Evolutionary conservation across 2,113 vertebrate genomes (phyloP), one percentile per base, ranked within the genome.

Genomic region (Entelurus aequoreus): DNA sequence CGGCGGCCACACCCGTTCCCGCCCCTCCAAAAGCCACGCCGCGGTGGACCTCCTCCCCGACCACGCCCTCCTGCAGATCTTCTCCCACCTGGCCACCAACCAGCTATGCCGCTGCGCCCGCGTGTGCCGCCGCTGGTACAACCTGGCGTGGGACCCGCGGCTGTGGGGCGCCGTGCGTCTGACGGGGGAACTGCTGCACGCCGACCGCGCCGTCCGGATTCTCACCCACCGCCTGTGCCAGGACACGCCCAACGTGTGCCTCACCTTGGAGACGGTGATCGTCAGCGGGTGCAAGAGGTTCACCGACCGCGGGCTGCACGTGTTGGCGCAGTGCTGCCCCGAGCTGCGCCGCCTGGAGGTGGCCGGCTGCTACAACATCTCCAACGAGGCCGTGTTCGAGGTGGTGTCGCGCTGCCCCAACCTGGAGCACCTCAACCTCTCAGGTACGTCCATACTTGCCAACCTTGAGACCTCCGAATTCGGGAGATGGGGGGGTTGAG

Each of bases 241-340:
- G 87, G 96, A 99, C 88, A 99, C 96, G 0, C 97, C 97, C 3
- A 97, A 95, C 54, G 96, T 99, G 57, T 99, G 97, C 72, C 94
- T 99, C 78, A 96, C 96, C 86, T 85, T 99, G 91, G 96, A 99
- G 86, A 94, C 91, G 0, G 93, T 99, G 62, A 90, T 93, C 56
- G 91, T 91, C 63, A 95, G 90, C 57, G 93, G 96, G 88, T 98
- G 96, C 90, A 91, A 94, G 80, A 87, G 95, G 87, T 94, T 99
- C 75, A 98, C 94, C 0, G 96, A 99, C 89, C 92, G 97, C 12
- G 96, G 96, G 38, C 95, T 99, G 38, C 94, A 93, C 62, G 91
- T 93, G 69, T 92, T 99, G 59, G 96, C 96, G 13, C 95, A 94
- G 82, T 94, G 95, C 86, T 98, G 96, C 71, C 97, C 97, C 0